Base-by-base conservation (phyloP, 2,797 vertebrate genomes). In the Urosaurus nigricauda region DNA sequence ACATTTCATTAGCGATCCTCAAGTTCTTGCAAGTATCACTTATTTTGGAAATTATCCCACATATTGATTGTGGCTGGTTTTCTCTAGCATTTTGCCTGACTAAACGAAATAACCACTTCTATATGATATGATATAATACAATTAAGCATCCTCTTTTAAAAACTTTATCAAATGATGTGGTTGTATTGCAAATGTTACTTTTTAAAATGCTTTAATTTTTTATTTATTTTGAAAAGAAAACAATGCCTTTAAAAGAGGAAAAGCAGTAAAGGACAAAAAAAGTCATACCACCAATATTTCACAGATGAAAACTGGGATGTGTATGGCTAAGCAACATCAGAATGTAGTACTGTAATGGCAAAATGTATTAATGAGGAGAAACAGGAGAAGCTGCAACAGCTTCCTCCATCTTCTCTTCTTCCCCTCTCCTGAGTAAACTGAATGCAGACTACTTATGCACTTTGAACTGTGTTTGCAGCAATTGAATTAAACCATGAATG, bases 221-320 rank as follows among this genome's bases (percentile, higher is more conserved):
- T 11, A 51, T 74, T 37, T 75, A 88, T 79, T 73, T 73, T 83
- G 68, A 84, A 93, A 77, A 47, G 71, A 77, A 65, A 58, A 87
- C 53, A 74, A 87, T 60, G 85, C 63, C 92, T 71, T 0, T 0
- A 83, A 86, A 84, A 90, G 65, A 92, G 92, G 84, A 26, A 83
- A 53, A 9, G 56, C 56, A 58, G 56, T 58, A 58, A 58, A 21
- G 19, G 58, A 60, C 5, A 6, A 4, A 60, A 19, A 21, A 60
- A 19, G 12, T 29, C 26, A 68, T 24, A 12, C 11, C 29, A 17
- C 65, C 65, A 68, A 68, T 29, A 68, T 32, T 32, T 68, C 29
- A 12, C 65, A 68, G 65, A 68, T 32, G 12, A 32, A 68, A 68
- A 68, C 24, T 68, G 65, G 65, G 11, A 68, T 7, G 29, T 13